phyloP scores from a whole-genome alignment of 2,797 vertebrate species.

The Amblyraja radiata region DNA sequence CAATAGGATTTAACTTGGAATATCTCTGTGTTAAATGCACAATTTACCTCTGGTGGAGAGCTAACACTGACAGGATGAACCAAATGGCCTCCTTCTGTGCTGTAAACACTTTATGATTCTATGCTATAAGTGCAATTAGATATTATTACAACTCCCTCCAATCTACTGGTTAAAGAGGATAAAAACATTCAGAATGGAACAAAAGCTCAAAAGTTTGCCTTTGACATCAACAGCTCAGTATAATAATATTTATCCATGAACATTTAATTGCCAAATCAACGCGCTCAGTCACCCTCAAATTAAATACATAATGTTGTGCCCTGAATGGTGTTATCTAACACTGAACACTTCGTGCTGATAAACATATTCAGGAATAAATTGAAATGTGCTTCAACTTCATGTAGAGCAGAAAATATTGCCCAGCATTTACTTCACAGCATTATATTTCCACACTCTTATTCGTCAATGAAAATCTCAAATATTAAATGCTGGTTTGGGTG shows the following conservation, averaged over 20 bases:
- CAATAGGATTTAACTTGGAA: not conserved
- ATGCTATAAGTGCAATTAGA: not conserved
- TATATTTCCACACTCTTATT: not conserved
- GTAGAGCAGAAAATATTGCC: not conserved
- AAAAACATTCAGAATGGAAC: not conserved
- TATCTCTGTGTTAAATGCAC: not conserved
- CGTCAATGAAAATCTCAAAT: not conserved
- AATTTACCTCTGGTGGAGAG: not conserved
- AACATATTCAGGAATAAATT: conserved; percentile 1
- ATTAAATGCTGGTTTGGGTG: not conserved
- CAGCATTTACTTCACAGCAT: not conserved
- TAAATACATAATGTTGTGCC: not conserved
- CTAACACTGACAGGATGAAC: too few relatives aligned
- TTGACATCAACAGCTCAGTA: not conserved
- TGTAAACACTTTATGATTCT: too few relatives aligned
- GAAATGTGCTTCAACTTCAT: not conserved
- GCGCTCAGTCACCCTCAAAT: not conserved
- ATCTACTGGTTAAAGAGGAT: not conserved
- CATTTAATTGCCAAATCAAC: conserved; percentile 6
- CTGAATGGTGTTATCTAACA: not conserved
- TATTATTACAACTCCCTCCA: not conserved
- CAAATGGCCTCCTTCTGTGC: too few relatives aligned
- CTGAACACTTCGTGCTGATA: not conserved
- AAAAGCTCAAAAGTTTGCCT: not conserved
- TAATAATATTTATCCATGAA: not conserved